Evolutionary conservation across 2,797 vertebrate genomes (phyloP).

Genomic region (Malurus splendens): DNA sequence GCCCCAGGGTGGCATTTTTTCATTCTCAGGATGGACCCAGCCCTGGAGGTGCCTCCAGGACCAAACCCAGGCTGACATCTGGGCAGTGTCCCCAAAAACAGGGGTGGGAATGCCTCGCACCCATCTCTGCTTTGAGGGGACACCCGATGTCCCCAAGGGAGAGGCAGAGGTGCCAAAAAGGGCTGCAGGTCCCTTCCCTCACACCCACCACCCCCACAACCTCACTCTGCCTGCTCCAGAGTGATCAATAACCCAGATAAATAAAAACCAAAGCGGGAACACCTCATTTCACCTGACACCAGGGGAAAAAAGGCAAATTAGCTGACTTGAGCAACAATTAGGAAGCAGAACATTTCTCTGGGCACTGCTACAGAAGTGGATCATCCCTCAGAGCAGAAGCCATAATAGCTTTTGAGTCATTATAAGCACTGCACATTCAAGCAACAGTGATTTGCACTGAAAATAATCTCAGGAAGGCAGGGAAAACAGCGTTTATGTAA

Average conservation of each 20-base stretch:
- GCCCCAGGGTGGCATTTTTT: neutral
- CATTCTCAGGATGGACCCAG: neutral
- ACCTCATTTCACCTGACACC: conserved; percentile 6
- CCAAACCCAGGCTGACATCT: neutral
- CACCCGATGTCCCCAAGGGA: rapidly evolving
- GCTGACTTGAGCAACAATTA: conserved; percentile 38
- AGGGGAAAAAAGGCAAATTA: conserved; percentile 9
- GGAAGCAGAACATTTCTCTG: conserved; percentile 53
- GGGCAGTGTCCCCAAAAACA: neutral
- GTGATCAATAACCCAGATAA: neutral
- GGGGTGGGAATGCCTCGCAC: neutral
- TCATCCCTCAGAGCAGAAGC: conserved; percentile 50
- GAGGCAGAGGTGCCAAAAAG: neutral
- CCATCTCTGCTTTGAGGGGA: neutral
- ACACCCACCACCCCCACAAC: neutral
- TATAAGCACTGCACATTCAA: conserved; percentile 28
- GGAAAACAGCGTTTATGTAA: conserved; percentile 66
- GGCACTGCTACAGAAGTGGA: conserved; percentile 42
- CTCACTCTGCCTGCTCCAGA: neutral
- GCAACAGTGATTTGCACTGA: conserved; percentile 58
- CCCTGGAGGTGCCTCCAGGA: rapidly evolving
- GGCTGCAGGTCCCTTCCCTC: neutral
- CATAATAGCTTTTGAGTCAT: conserved; percentile 45
- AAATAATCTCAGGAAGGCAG: conserved; percentile 64
- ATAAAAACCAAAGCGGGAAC: neutral